Percentiles rank a stretch among this genome's conserved stretches.
Conservation (phyloP, 2,888 invertebrate species). For the Leucophenga montana region DNA sequence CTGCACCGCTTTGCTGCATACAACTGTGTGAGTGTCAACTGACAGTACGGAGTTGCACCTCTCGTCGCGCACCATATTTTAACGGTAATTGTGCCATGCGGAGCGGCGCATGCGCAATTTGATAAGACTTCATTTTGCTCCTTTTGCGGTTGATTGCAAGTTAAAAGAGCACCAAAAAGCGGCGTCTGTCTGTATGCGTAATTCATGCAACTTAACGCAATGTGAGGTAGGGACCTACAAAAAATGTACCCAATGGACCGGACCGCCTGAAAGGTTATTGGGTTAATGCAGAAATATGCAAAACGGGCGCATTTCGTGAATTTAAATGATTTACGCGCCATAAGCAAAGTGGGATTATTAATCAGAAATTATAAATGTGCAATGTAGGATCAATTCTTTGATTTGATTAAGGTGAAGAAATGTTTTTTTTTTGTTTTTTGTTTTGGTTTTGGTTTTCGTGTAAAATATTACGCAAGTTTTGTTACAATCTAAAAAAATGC, state of each 20-base stretch:
- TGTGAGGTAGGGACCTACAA: no score
- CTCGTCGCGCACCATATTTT: conserved; percentile 41
- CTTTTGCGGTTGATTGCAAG: not conserved
- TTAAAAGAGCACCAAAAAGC: not conserved
- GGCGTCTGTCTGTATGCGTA: conserved; percentile 4
- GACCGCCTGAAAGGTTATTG: conserved; percentile 18
- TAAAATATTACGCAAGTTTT: conserved; percentile 2
- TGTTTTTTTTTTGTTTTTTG: not conserved
- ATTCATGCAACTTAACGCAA: conserved; percentile 1
- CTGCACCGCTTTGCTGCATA: no score
- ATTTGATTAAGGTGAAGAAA: conserved; percentile 2
- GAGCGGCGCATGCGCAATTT: not conserved
- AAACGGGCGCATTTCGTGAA: not conserved
- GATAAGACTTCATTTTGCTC: conserved; percentile 3
- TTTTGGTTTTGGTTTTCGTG: not conserved
- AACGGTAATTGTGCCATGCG: conserved; percentile 19
- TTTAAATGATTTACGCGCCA: conserved; percentile 11
- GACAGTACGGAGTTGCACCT: no score
- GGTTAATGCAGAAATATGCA: conserved; percentile 22
- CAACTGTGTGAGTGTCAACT: conserved; percentile 50
- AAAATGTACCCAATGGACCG: not conserved
- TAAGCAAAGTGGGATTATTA: conserved; percentile 7
- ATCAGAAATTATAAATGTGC: conserved; percentile 19
- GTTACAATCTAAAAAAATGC: no score
- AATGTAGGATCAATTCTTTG: not conserved